Evolutionary conservation across 2,888 invertebrate species (phyloP).

Genomic region (Torymus tubicola): DNA sequence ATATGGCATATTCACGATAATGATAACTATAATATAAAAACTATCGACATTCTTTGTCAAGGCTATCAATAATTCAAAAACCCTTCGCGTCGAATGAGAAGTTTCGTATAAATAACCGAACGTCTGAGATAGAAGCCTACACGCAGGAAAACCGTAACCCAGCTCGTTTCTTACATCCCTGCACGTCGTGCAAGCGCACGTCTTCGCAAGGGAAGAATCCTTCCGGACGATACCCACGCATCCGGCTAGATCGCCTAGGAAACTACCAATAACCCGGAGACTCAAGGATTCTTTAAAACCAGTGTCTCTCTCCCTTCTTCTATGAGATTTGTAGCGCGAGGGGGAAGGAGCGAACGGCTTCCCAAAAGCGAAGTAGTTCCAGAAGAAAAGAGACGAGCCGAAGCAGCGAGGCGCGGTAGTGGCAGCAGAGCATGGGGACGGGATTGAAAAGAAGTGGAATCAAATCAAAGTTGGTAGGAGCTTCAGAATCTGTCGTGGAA

Average conservation of each 20-base stretch:
- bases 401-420: conserved; percentile 15
- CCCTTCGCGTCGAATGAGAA: conserved; percentile 1
- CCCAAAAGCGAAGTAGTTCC: conserved; percentile 39
- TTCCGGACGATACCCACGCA: conserved; percentile 54
- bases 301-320: conserved; percentile 54
- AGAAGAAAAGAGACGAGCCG: conserved; percentile 50
- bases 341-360: conserved; percentile 13
- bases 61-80: conserved; percentile 13
- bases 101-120: conserved; percentile 31
- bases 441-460: conserved; percentile 62
- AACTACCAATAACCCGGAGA: conserved; percentile 60
- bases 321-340: conserved; percentile 63
- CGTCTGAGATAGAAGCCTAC: conserved; percentile 19
- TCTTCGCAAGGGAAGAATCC: conserved; percentile 35
- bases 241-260: conserved; percentile 57
- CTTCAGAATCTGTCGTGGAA: conserved; percentile 63
- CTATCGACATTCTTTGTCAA: not conserved
- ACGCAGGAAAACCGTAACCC: conserved; percentile 12
- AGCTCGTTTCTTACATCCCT: not conserved
- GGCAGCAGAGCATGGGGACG: conserved; percentile 13
- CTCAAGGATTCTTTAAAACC: conserved; percentile 64
- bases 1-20: too few species aligned
- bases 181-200: not conserved
- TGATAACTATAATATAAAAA: too few species aligned
- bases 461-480: conserved; percentile 72